Evolutionary conservation across 2,113 vertebrate species (phyloP).

Genomic region (Otolemur garnettii): DNA sequence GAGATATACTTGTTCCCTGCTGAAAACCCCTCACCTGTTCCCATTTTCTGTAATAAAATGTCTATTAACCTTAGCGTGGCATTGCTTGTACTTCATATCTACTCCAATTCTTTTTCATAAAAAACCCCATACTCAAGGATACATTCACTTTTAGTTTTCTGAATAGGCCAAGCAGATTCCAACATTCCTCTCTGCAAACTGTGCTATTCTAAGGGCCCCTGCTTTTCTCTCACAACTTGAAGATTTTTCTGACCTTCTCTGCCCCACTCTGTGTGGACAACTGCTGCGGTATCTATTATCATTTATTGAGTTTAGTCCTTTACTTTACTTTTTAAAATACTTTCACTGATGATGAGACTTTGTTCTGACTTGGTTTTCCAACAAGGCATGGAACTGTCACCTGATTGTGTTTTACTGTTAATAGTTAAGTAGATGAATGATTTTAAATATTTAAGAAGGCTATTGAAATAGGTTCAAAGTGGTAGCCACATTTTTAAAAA

Average conservation of each 20-base stretch:
- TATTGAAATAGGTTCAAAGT: neutral
- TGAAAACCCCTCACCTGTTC: neutral
- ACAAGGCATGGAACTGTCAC: neutral
- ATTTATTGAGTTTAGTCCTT: neutral
- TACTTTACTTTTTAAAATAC: neutral
- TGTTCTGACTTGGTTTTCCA: conserved; percentile 1
- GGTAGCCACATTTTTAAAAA: neutral
- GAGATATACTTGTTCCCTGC: neutral
- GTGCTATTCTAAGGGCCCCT: neutral
- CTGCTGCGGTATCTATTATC: neutral
- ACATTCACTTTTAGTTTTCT: neutral
- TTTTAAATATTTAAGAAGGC: neutral
- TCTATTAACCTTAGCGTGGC: neutral
- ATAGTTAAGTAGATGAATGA: neutral
- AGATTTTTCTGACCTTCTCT: neutral
- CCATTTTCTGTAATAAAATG: neutral
- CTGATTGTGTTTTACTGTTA: neutral
- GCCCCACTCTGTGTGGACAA: neutral
- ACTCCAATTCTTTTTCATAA: neutral
- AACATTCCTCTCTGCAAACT: neutral
- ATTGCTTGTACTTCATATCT: neutral
- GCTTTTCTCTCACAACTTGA: neutral
- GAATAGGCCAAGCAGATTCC: neutral
- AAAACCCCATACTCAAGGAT: neutral
- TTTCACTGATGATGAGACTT: neutral